phyloP scores from a whole-genome alignment of 2,888 invertebrate species.

The Ormyrus rosae region DNA sequence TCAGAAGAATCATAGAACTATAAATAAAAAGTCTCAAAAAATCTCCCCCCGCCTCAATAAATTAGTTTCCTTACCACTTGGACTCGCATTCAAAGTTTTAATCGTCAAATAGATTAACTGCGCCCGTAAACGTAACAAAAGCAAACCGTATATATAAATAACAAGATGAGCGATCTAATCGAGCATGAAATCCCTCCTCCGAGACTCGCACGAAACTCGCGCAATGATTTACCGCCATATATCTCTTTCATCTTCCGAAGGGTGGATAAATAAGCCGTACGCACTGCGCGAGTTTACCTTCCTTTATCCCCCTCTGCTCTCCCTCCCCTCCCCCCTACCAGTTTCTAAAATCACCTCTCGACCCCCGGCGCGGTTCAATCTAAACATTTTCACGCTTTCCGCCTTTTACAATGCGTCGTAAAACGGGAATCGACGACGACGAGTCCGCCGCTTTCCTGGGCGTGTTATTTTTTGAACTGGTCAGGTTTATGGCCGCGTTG shows the following conservation, averaged over 20 bases:
- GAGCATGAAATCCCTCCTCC: conserved; percentile 5
- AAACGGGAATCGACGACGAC: conserved; percentile 43
- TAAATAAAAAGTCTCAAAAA: too few relatives aligned
- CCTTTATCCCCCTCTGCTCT: not conserved
- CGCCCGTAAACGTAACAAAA: not conserved
- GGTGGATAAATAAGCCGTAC: conserved; percentile 33
- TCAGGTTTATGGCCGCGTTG: conserved; percentile 19
- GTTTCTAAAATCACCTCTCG: conserved; percentile 18
- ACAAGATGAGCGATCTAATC: conserved; percentile 8
- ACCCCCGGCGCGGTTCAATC: conserved; percentile 12
- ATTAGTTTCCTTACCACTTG: too few relatives aligned
- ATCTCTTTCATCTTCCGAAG: conserved; percentile 15
- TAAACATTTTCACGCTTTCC: conserved; percentile 41
- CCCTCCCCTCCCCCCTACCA: not conserved
- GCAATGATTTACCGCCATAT: conserved; percentile 23
- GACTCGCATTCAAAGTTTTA: not conserved
- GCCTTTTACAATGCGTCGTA: conserved; percentile 51
- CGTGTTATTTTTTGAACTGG: conserved; percentile 12
- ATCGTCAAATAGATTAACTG: not conserved
- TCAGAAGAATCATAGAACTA: too few relatives aligned
- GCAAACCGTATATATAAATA: conserved; percentile 9
- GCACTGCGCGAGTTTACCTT: not conserved
- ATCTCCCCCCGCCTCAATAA: too few relatives aligned
- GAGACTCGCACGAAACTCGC: not conserved
- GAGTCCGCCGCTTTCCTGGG: not conserved